phyloP scores from a whole-genome alignment of 2,888 invertebrate genomes.

The Dolomedes plantarius region DNA sequence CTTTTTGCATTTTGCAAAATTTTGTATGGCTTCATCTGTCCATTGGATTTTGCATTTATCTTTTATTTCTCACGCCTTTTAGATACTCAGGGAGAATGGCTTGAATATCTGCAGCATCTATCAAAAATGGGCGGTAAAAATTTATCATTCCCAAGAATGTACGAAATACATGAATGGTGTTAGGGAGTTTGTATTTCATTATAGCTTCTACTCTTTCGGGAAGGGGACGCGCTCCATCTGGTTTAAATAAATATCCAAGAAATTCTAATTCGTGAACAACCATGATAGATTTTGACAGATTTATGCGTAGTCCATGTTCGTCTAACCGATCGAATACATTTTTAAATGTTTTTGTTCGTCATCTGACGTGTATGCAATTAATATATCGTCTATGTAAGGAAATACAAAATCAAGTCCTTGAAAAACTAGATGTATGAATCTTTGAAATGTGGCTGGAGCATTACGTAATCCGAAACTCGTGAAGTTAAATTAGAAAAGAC shows the following conservation, averaged over 20 bases:
- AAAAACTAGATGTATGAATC: not conserved
- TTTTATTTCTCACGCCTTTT: conserved; percentile 9
- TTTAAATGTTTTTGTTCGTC: too few species aligned
- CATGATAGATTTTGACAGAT: not conserved
- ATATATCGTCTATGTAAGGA: too few species aligned
- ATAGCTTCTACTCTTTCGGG: conserved; percentile 47
- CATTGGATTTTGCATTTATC: not conserved
- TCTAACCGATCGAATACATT: conserved; percentile 6
- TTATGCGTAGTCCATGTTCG: not conserved
- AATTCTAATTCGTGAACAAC: not conserved
- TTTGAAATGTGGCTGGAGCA: not conserved
- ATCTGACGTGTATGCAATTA: too few species aligned
- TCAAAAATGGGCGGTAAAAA: conserved; percentile 30
- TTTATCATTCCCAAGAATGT: conserved; percentile 52
- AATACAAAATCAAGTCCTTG: too few species aligned
- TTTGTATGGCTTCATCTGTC: conserved; percentile 13
- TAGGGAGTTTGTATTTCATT: conserved; percentile 37
- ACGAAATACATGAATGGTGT: conserved; percentile 8
- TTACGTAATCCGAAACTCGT: not conserved
- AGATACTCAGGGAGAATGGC: conserved; percentile 26
- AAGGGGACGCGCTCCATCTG: not conserved
- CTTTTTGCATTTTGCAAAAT: conserved; percentile 20
- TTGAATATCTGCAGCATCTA: conserved; percentile 6
- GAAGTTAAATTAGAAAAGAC: too few species aligned
- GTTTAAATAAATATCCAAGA: conserved; percentile 9